Evolutionary conservation across 2,797 vertebrate species (phyloP).

Genomic region (Champsocephalus gunnari): DNA sequence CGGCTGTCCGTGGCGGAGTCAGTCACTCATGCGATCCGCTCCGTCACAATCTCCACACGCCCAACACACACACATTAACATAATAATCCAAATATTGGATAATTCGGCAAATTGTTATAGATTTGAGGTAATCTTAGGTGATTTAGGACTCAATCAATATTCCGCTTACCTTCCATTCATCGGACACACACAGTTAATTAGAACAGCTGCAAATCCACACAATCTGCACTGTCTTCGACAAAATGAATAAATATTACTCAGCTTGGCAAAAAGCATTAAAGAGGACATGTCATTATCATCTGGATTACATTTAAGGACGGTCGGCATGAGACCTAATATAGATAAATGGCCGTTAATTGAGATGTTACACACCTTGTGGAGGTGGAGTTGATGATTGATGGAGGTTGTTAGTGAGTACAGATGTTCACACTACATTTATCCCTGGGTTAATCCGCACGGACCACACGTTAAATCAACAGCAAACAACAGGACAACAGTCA

Average conservation of each 20-base stretch:
- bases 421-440: slow-evolving; percentile 3
- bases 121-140: background rate
- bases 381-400: background rate
- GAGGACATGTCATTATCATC: background rate
- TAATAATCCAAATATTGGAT: background rate
- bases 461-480: background rate
- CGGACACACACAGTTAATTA: background rate
- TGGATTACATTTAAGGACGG: background rate
- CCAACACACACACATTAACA: background rate
- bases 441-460: background rate
- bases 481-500: slow-evolving; percentile 3
- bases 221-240: background rate
- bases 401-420: background rate
- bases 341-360: slow-evolving; percentile 9
- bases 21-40: no score
- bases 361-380: background rate
- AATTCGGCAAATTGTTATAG: background rate
- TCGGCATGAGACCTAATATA: slow-evolving; percentile 17
- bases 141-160: background rate
- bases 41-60: background rate
- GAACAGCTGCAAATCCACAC: background rate
- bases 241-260: background rate
- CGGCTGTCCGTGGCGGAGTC: no score
- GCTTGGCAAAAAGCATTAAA: background rate
- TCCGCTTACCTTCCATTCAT: background rate